A percentile compares a stretch with the other conserved stretches of the same genome.
Evolutionary conservation across 2,113 vertebrate genomes (phyloP).

Genomic region (Grammomys surdaster): DNA sequence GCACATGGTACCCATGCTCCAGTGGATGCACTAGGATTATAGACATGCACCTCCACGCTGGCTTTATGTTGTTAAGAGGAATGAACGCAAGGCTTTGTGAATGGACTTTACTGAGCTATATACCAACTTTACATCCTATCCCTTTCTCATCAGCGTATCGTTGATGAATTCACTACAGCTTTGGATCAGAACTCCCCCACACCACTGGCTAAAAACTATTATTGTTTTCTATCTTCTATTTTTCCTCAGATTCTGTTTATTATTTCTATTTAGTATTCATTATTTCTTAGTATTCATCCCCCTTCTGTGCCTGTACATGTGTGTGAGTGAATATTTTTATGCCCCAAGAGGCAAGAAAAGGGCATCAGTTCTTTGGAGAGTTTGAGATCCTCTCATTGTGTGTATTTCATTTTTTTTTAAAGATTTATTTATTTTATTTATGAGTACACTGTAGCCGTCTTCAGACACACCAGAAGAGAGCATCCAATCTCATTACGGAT

Average conservation of each 20-base stretch:
- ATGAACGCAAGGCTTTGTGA: not conserved
- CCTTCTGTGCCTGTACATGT: not conserved
- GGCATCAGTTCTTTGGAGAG: not conserved
- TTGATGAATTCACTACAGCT: not conserved
- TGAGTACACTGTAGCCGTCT: too few species aligned
- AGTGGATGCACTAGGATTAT: too few species aligned
- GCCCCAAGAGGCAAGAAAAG: not conserved
- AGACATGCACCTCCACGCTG: too few species aligned
- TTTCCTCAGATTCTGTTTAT: not conserved
- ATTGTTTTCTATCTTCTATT: not conserved
- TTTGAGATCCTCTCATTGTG: not conserved
- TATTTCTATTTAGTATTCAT: not conserved
- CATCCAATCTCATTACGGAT: too few species aligned
- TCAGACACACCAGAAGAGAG: too few species aligned
- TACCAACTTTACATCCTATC: not conserved
- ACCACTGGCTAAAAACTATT: not conserved
- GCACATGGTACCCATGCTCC: too few species aligned
- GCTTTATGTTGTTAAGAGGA: not conserved
- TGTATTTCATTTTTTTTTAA: not conserved
- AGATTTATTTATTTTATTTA: too few species aligned
- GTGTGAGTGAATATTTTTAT: not conserved
- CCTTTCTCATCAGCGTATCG: not conserved
- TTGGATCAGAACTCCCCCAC: not conserved
- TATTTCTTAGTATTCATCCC: not conserved
- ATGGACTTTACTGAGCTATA: not conserved